Evolutionary conservation across 2,888 invertebrate genomes (phyloP), one percentile per base, ranked within the genome.

Genomic region (Drosophila paranaensis): DNA sequence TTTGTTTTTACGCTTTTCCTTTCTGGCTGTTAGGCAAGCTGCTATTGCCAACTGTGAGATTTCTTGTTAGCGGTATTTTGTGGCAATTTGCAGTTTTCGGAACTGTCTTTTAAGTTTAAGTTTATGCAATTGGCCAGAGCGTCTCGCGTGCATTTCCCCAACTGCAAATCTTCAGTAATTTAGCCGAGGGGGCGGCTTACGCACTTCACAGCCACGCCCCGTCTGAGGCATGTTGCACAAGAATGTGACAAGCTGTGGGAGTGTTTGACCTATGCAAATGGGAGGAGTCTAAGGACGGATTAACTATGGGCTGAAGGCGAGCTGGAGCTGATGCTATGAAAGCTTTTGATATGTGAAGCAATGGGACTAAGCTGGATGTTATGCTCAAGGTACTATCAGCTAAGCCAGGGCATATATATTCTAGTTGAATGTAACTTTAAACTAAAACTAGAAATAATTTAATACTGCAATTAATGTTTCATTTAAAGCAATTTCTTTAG

Each of bases 31-130:
- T 83, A 60, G 62, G 60, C 64, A 79, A 79, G 69, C 50, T 54
- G 55, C 60, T 67, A 74, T 86, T 81, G 74, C 76, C 75, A 86
- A 86, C 78, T 86, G 71, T 71, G 71, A 77, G 73, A 74, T 63
- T 69, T 74, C 64, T 57, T 65, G 66, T 65, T 81, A 81, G 64
- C 68, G 88, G 74, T 79, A 81, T 81, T 88, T 83, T 63, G 62
- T 75, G 85, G 73, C 71, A 79, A 67, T 71, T 67, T 64, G 63
- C 65, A 65, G 58, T 69, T 66, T 71, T 64, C 67, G 62, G 70
- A 65, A 78, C 74, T 68, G 56, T 55, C 58, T 54, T 42, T 50
- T 27, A 20, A 16, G 48, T 42, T 50, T 27, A 20, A 16, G 48
- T 54, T 56, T 60, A 13, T 50, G 53, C 53, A 72, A 72, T 56